Conservation (phyloP, 2,797 vertebrate genomes). For the Alectoris magna region DNA sequence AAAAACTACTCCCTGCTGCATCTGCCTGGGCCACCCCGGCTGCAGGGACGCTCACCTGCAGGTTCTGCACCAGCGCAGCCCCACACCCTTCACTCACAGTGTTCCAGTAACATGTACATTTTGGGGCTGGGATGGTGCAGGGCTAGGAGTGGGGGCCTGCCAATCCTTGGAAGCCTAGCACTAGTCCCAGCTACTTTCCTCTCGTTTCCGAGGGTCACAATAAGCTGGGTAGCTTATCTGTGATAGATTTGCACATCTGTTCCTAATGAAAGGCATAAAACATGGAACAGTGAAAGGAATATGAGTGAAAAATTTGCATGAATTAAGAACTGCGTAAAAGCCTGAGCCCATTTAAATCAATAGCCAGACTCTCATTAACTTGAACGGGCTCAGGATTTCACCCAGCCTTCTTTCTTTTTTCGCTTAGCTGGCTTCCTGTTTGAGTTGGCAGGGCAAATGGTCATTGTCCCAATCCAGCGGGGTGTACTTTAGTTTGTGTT, state of each 20-base stretch:
- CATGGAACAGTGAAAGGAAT: not conserved
- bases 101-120: not conserved
- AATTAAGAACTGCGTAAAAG: not conserved
- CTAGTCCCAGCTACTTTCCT: not conserved
- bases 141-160: not conserved
- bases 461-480: conserved; percentile 16
- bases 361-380: not conserved
- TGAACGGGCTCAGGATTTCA: not conserved
- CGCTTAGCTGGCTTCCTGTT: not conserved
- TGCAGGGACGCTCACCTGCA: not conserved
- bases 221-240: not conserved
- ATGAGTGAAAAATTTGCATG: not conserved
- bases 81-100: not conserved
- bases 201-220: not conserved
- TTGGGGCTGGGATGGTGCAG: not conserved
- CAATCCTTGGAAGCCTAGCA: accelerated
- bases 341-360: not conserved
- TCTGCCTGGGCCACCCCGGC: not conserved
- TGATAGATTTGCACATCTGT: not conserved
- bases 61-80: not conserved
- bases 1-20: not conserved
- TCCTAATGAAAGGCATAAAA: not conserved
- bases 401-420: not conserved
- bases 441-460: conserved; percentile 6
- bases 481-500: not conserved